Evolutionary conservation across 2,113 vertebrate genomes (phyloP).

Genomic region (Recurvirostra avosetta): DNA sequence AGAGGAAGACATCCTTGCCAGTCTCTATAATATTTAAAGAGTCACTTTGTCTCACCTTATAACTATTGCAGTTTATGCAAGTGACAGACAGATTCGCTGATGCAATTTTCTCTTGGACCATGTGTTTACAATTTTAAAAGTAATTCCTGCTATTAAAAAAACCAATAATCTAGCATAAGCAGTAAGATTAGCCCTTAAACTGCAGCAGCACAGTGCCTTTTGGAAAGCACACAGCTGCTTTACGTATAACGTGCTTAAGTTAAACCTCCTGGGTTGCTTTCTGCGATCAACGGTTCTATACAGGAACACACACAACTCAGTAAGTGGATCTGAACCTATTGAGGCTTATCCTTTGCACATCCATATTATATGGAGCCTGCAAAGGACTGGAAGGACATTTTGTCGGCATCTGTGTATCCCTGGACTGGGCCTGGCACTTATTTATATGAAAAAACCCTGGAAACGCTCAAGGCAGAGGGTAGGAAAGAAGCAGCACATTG

Average conservation of each 20-base stretch:
- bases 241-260: fast-evolving
- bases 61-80: not conserved
- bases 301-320: not conserved
- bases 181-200: not conserved
- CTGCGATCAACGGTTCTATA: not conserved
- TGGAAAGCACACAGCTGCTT: not conserved
- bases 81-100: not conserved
- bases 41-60: not conserved
- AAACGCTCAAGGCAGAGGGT: not conserved
- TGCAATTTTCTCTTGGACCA: not conserved
- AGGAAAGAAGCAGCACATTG: not conserved
- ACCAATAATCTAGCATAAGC: not conserved
- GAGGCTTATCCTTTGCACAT: not conserved
- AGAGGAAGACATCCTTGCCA: not conserved
- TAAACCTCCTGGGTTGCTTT: not conserved
- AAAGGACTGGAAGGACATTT: not conserved
- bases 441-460: not conserved
- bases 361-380: not conserved
- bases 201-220: not conserved
- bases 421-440: not conserved
- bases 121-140: not conserved
- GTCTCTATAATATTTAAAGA: not conserved
- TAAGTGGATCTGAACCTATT: not conserved
- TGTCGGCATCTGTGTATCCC: not conserved
- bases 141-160: not conserved